Conservation (phyloP, 2,888 invertebrate species). For the Galeopsomyia nigrocyanea region DNA sequence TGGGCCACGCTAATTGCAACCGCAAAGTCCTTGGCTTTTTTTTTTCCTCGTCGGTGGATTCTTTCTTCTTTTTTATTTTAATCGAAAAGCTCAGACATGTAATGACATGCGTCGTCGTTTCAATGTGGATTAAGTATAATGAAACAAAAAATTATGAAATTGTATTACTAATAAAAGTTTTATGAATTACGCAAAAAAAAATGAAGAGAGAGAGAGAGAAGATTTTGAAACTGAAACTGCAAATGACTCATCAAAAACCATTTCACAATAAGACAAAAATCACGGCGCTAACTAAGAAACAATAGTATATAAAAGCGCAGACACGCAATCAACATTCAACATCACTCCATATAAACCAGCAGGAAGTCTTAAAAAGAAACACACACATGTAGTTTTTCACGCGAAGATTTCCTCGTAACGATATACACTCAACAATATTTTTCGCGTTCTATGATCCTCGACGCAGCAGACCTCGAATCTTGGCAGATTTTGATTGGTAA, state of each 20-base stretch:
- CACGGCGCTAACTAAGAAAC: too few relatives aligned
- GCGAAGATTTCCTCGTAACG: too few relatives aligned
- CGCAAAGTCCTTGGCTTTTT: slow-evolving; percentile 16
- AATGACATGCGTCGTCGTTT: not conserved
- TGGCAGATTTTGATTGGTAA: slow-evolving; percentile 29
- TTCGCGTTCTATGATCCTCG: not conserved
- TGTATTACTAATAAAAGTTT: too few relatives aligned
- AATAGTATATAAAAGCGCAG: too few relatives aligned
- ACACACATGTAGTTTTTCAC: not conserved
- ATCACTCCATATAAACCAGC: not conserved
- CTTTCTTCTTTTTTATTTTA: not conserved
- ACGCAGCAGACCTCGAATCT: not conserved
- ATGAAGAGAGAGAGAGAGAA: too few relatives aligned
- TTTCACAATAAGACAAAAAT: too few relatives aligned
- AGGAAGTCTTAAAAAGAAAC: slow-evolving; percentile 15
- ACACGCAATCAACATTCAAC: too few relatives aligned
- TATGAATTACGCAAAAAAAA: too few relatives aligned
- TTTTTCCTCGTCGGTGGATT: not conserved
- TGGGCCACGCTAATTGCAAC: slow-evolving; percentile 29
- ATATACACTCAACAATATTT: not conserved
- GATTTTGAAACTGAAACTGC: too few relatives aligned
- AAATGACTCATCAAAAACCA: too few relatives aligned
- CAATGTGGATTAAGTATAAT: too few relatives aligned
- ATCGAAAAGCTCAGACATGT: not conserved
- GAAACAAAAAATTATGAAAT: too few relatives aligned